Evolutionary conservation across 1,140 invertebrate species (phyloP).

Genomic region (Drosophila ohnishii): DNA sequence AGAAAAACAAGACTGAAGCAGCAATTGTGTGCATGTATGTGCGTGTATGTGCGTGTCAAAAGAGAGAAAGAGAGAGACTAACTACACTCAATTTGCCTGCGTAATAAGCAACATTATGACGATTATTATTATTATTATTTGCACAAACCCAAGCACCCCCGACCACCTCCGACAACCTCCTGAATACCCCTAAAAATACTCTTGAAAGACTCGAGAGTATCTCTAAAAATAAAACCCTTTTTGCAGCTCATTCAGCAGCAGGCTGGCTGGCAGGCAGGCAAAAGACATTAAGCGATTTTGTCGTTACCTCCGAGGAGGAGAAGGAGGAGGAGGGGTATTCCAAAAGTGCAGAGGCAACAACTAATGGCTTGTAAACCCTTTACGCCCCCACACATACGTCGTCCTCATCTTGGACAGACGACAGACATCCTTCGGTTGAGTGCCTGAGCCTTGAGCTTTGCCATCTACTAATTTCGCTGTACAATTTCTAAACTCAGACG

Average conservation of each 20-base stretch:
- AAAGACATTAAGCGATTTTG: conserved; percentile 77
- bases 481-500: conserved; percentile 48
- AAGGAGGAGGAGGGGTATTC: background rate
- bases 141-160: background rate
- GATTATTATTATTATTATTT: conserved; percentile 29
- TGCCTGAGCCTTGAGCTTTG: conserved; percentile 52
- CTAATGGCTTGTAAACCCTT: conserved; percentile 79
- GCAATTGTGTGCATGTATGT: conserved; percentile 5
- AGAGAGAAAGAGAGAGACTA: conserved; percentile 13
- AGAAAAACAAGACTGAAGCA: conserved; percentile 14
- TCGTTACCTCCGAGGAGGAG: conserved; percentile 33
- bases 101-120: conserved; percentile 27
- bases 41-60: background rate
- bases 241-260: conserved; percentile 53
- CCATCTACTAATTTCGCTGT: conserved; percentile 67
- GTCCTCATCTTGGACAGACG: conserved; percentile 5
- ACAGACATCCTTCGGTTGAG: conserved; percentile 47
- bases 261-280: conserved; percentile 9
- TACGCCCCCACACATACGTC: conserved; percentile 37
- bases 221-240: conserved; percentile 52
- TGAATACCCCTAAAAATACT: background rate
- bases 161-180: too few species aligned
- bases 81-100: conserved; percentile 34
- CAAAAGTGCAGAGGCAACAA: conserved; percentile 39
- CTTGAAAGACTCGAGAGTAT: background rate